Evolutionary conservation across 2,888 invertebrate genomes (phyloP).

Genomic region (Ceriagrion tenellum): DNA sequence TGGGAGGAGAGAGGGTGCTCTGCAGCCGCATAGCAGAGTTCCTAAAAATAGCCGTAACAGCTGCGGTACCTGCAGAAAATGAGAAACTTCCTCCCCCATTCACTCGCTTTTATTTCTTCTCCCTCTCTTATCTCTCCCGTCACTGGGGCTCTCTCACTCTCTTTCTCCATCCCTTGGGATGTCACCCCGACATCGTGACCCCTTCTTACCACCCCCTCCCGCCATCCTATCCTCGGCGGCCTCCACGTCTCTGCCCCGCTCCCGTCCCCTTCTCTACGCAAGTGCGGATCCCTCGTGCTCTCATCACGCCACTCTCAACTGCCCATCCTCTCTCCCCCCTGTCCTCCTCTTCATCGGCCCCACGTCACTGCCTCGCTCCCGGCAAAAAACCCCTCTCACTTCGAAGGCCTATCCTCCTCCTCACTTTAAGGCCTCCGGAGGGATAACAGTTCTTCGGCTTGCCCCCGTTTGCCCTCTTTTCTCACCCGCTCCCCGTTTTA

Average conservation of each 20-base stretch:
- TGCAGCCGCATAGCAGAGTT: slow-evolving; percentile 16
- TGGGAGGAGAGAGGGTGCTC: not conserved
- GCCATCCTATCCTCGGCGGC: not conserved
- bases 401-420: not conserved
- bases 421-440: not conserved
- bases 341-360: not conserved
- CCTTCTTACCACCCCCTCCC: not conserved
- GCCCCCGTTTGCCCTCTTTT: not conserved
- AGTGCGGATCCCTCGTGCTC: not conserved
- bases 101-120: not conserved
- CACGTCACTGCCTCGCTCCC: too few relatives aligned
- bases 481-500: not conserved
- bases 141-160: not conserved
- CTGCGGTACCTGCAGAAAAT: slow-evolving; percentile 45
- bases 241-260: not conserved
- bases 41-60: slow-evolving; percentile 16
- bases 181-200: not conserved
- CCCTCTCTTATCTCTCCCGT: not conserved
- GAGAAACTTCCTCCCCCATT: not conserved
- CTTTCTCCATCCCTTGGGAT: not conserved
- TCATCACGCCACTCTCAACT: not conserved
- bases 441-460: not conserved
- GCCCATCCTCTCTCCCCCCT: not conserved
- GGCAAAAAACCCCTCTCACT: not conserved
- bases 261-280: slow-evolving; percentile 7